Evolutionary conservation across 2,888 invertebrate species (phyloP).

Genomic region (Apotomis betuletana): DNA sequence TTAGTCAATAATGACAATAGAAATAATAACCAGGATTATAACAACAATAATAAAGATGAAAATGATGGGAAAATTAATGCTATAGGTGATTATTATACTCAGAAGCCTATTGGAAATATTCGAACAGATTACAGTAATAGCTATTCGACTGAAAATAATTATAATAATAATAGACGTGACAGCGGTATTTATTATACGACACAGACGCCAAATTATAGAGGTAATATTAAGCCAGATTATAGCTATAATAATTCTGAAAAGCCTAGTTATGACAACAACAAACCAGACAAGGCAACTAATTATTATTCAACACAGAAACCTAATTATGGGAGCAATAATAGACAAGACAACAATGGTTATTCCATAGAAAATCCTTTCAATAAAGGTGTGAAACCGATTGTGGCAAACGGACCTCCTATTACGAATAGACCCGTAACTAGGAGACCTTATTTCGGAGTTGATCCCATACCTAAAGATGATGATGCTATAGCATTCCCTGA

Average conservation of each 20-base stretch:
- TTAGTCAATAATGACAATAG: constrained; percentile 44
- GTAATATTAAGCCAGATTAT: constrained; percentile 38
- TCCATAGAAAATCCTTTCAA: constrained; percentile 53
- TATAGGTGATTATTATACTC: constrained; percentile 33
- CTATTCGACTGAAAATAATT: too few species aligned
- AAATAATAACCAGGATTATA: constrained; percentile 36
- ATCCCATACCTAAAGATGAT: constrained; percentile 45
- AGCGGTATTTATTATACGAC: constrained; percentile 27
- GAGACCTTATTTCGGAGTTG: constrained; percentile 43
- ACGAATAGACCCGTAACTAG: constrained; percentile 61
- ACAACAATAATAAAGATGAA: constrained; percentile 24
- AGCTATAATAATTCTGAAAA: too few species aligned
- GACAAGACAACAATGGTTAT: constrained; percentile 43
- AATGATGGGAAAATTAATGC: constrained; percentile 31
- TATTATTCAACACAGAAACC: too few species aligned
- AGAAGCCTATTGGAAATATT: constrained; percentile 23
- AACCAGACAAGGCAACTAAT: too few species aligned
- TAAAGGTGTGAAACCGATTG: constrained; percentile 63
- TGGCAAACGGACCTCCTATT: constrained; percentile 65
- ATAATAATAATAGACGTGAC: too few species aligned
- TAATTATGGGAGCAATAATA: constrained; percentile 34
- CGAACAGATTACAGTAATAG: too few species aligned
- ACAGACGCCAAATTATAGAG: constrained; percentile 25
- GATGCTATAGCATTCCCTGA: constrained; percentile 47
- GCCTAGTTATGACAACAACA: too few species aligned